A percentile compares a stretch with the other conserved stretches of the same genome.
Evolutionary conservation across 2,797 vertebrate species (phyloP).

Genomic region (Megalops cyprinoides): DNA sequence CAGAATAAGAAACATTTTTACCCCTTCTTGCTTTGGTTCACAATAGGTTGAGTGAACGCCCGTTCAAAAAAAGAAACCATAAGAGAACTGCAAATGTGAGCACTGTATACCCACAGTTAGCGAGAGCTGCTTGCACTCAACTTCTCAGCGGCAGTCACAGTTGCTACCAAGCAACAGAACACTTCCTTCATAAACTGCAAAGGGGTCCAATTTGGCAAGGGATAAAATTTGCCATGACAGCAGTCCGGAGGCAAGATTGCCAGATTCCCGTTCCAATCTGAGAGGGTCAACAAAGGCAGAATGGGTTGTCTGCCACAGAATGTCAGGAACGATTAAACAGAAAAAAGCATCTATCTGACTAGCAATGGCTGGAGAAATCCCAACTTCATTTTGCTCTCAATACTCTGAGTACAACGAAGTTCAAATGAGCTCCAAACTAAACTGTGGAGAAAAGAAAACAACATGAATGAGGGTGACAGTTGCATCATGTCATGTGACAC

Average conservation of each 20-base stretch:
- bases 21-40: background rate
- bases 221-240: constrained; percentile 46
- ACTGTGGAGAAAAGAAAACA: too few species aligned
- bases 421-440: background rate
- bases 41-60: background rate
- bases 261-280: constrained; percentile 31
- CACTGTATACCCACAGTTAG: background rate
- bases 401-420: background rate
- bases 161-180: background rate
- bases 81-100: background rate
- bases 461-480: too few species aligned
- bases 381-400: background rate
- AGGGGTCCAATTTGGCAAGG: background rate
- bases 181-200: background rate
- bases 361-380: background rate
- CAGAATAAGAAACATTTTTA: background rate
- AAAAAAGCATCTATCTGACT: constrained; percentile 27
- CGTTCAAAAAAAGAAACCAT: background rate
- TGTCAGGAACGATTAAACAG: constrained; percentile 28
- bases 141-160: background rate
- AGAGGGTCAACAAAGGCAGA: constrained; percentile 25
- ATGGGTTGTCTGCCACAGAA: background rate
- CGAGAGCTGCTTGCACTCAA: background rate
- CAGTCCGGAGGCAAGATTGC: constrained; percentile 35
- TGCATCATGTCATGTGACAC: too few species aligned